These are phyloP conservation scores for Xestoiulus laeticollis DNA, from an alignment of 2,888 invertebrate species.

Conservation along the genomic window DNA sequence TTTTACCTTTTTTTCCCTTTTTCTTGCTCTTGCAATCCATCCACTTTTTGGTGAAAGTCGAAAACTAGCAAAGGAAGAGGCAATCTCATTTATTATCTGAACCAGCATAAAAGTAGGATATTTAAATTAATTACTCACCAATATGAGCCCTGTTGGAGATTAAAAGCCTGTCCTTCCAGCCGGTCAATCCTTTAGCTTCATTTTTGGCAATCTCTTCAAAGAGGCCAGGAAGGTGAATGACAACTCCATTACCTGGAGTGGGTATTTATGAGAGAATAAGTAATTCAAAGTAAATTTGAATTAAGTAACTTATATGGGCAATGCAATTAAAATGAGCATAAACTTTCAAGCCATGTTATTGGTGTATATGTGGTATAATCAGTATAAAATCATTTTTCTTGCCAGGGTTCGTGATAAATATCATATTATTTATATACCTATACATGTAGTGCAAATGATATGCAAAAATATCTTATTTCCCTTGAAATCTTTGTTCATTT, in stretches of 20 bases:
- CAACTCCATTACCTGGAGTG: conserved; percentile 91
- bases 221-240: conserved; percentile 93
- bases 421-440: no score
- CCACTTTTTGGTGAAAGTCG: conserved; percentile 81
- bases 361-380: no score
- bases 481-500: no score
- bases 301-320: no score
- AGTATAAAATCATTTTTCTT: no score
- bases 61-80: conserved; percentile 73
- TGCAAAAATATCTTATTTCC: no score
- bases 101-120: background rate
- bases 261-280: no score
- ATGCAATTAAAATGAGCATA: no score
- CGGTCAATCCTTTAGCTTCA: conserved; percentile 84
- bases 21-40: conserved; percentile 90
- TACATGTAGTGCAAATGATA: no score
- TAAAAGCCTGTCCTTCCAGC: conserved; percentile 83
- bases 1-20: conserved; percentile 80
- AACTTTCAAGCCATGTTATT: no score
- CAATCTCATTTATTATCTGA: background rate
- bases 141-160: conserved; percentile 95
- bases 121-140: conserved; percentile 60
- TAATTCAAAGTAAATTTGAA: no score
- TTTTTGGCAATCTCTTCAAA: conserved; percentile 95
- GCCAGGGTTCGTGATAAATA: no score